Evolutionary conservation across 2,888 invertebrate genomes (phyloP), one percentile per base, ranked within the genome.

Genomic region (Apotomis turbidana): DNA sequence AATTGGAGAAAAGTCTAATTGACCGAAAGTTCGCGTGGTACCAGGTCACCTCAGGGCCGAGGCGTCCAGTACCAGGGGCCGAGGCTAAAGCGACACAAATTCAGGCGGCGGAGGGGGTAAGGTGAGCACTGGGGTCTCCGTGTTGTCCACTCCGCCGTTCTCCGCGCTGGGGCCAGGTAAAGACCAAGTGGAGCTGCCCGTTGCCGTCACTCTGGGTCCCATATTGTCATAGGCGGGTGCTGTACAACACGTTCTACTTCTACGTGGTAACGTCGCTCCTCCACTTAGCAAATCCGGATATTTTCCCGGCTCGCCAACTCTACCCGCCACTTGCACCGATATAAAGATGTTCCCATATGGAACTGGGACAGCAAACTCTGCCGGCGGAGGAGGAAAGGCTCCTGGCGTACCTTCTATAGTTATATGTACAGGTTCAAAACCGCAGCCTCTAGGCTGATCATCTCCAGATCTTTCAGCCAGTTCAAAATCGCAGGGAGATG

Each of bases 161-260:
- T 93, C 93, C 1, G 87, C 81, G 76, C 87, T 90, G 1, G 93
- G 91, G 51, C 93, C 97, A 74, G 97, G 97, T 78, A 98, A 91
- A 15, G 97, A 97, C 85, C 97, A 95, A 10, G 97, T 97, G 0
- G 97, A 92, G 95, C 97, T 83, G 94, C 98, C 87, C 0, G 97
- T 97, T 12, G 97, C 97, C n/a, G 98, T 98, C 68, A 98, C 97
- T 80, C 98, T 94, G 54, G 97, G 97, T 0, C 98, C 98, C 96
- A 98, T 97, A 88, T 97, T 97, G 89, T 98, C 98, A 86, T 98
- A 98, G 66, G 96, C 97, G 51, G 96, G 95, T 77, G 90, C 93
- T 51, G 93, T 88, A 85, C 90, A 95, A 76, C 91, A 93, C 57
- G 87, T 90, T 74, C 92, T 84, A 76, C 85, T 91, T 64, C 94